Conservation (phyloP, 2,888 invertebrate genomes). For the Myopa testacea region DNA sequence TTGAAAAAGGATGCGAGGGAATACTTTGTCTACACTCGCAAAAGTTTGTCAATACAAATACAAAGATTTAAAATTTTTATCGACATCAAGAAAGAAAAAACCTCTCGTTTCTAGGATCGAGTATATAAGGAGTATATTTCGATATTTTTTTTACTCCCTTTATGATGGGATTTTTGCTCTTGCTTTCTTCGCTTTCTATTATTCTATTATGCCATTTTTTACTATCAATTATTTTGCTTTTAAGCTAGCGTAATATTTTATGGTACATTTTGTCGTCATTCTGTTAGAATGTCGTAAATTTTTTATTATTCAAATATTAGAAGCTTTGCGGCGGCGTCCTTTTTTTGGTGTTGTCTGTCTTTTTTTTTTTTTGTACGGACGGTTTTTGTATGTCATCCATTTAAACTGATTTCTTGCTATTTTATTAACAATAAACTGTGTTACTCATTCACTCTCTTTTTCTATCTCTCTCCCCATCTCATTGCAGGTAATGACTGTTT, state of each 20-base stretch:
- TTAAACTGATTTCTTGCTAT: constrained; percentile 10
- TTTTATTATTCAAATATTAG: not conserved
- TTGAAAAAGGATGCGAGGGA: too few species aligned
- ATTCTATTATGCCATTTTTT: not conserved
- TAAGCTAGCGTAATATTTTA: too few species aligned
- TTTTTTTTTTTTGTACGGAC: not conserved
- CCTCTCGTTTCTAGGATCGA: not conserved
- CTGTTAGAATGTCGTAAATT: too few species aligned
- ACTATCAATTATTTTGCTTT: not conserved
- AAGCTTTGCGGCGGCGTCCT: not conserved
- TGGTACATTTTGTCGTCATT: not conserved
- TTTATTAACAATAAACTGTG: constrained; percentile 14
- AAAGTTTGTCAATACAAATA: not conserved
- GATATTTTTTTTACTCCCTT: not conserved
- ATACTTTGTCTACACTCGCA: not conserved
- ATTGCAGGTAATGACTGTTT: constrained; percentile 3
- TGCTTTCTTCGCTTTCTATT: not conserved
- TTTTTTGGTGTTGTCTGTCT: not conserved
- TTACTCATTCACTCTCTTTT: not conserved
- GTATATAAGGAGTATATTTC: too few species aligned
- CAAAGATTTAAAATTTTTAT: not conserved
- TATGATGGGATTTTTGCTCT: not conserved
- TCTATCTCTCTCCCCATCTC: constrained; percentile 2
- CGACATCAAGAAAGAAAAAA: not conserved
- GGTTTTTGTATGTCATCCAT: not conserved